phyloP scores from a whole-genome alignment of 2,797 vertebrate genomes.

The Liparis tanakae region DNA sequence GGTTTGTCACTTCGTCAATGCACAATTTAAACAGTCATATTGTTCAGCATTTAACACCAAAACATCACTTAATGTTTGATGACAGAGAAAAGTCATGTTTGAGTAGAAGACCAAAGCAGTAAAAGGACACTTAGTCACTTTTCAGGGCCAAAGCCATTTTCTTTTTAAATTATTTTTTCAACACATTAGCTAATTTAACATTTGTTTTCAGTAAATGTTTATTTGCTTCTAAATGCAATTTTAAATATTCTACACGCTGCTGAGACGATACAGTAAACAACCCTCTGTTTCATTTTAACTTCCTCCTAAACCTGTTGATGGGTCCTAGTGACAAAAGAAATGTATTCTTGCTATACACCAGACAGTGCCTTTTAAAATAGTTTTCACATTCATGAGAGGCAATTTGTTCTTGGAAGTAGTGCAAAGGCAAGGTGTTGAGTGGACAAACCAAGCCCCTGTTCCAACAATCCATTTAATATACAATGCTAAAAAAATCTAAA shows the following conservation, averaged over 20 bases:
- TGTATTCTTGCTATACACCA: no score
- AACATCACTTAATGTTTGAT: background rate
- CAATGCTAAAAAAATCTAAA: no score
- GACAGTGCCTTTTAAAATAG: no score
- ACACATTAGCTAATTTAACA: no score
- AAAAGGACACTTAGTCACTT: background rate
- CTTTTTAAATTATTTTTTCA: background rate
- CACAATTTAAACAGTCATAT: background rate
- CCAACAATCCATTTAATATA: background rate
- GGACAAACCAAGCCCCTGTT: background rate
- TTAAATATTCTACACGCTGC: background rate
- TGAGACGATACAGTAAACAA: no score
- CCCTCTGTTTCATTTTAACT: no score
- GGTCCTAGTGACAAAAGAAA: no score
- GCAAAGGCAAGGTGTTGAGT: background rate
- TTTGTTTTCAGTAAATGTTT: background rate
- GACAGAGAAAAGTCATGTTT: background rate
- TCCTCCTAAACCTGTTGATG: no score
- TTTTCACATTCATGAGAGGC: no score
- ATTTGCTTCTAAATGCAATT: background rate
- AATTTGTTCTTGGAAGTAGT: no score
- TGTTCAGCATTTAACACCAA: background rate
- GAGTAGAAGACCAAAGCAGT: background rate
- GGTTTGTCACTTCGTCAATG: background rate
- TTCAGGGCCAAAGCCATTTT: background rate